A percentile compares a stretch with the other conserved stretches of the same genome.
Conservation (phyloP, 2,888 invertebrate species). For the Seladonia tumulorum region DNA sequence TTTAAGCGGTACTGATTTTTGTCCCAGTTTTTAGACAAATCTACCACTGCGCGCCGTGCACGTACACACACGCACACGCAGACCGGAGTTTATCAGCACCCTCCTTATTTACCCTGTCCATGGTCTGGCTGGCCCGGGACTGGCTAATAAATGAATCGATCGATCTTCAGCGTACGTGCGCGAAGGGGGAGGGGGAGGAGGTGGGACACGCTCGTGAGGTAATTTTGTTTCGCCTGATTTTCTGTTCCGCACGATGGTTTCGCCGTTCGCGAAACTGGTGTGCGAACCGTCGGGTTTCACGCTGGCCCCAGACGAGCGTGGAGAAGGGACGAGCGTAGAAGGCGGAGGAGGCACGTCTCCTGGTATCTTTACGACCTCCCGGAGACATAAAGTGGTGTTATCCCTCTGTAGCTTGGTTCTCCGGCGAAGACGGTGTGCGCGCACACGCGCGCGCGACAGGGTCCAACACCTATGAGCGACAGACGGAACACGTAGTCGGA, state of each 20-base stretch:
- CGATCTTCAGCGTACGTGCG: conserved; percentile 46
- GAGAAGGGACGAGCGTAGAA: conserved; percentile 39
- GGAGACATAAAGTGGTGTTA: conserved; percentile 79
- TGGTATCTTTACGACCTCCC: conserved; percentile 79
- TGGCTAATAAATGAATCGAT: conserved; percentile 67
- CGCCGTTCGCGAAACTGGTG: conserved; percentile 12
- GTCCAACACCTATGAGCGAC: conserved; percentile 13
- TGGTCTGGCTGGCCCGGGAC: not conserved
- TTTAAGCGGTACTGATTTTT: not conserved
- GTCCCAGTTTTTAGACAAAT: too few relatives aligned
- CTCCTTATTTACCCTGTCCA: conserved; percentile 31
- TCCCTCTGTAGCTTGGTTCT: conserved; percentile 71
- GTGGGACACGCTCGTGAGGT: conserved; percentile 24
- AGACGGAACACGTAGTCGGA: conserved; percentile 16
- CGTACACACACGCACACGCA: not conserved
- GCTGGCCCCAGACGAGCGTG: conserved; percentile 26
- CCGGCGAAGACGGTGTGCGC: conserved; percentile 48
- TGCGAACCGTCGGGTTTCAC: conserved; percentile 36
- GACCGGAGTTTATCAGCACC: conserved; percentile 7
- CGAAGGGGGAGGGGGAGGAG: not conserved
- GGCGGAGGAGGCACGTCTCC: conserved; percentile 60
- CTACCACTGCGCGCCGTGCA: not conserved
- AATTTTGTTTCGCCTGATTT: conserved; percentile 49
- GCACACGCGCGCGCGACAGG: conserved; percentile 40
- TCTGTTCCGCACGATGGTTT: conserved; percentile 25